Evolutionary conservation across 2,888 invertebrate species (phyloP).

Genomic region (Sphaerophoria rueppellii): DNA sequence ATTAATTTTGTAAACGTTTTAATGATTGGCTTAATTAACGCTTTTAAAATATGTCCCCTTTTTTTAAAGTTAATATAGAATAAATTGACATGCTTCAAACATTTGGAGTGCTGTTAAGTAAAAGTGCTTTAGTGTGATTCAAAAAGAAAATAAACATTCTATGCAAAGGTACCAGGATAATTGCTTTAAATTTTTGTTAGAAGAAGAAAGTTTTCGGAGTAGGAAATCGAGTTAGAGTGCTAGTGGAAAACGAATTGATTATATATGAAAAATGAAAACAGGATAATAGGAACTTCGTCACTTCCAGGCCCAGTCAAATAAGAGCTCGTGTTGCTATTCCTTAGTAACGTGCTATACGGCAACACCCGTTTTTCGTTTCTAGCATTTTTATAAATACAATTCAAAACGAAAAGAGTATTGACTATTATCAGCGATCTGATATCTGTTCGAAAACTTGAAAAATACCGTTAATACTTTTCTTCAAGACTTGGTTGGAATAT

Average conservation of each 20-base stretch:
- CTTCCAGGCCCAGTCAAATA: constrained; percentile 18
- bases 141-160: background rate
- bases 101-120: constrained; percentile 51
- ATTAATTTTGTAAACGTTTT: constrained; percentile 26
- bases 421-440: too few relatives aligned
- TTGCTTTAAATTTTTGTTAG: constrained; percentile 15
- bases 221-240: constrained; percentile 56
- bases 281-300: constrained; percentile 31
- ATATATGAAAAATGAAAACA: constrained; percentile 43
- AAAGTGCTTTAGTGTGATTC: constrained; percentile 53
- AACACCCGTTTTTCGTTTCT: too few relatives aligned
- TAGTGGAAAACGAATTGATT: constrained; percentile 42
- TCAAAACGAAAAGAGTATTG: too few relatives aligned
- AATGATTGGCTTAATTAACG: constrained; percentile 42
- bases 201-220: constrained; percentile 43
- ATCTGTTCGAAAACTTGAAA: too few relatives aligned
- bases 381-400: too few relatives aligned
- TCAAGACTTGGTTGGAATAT: too few relatives aligned
- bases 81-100: constrained; percentile 57
- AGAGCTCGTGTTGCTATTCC: too few relatives aligned
- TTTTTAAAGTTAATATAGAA: constrained; percentile 64
- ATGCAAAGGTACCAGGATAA: background rate
- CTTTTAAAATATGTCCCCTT: constrained; percentile 78
- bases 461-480: too few relatives aligned
- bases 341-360: too few relatives aligned